phyloP scores from a whole-genome alignment of 2,888 invertebrate genomes.

The Halictus quadricinctus region DNA sequence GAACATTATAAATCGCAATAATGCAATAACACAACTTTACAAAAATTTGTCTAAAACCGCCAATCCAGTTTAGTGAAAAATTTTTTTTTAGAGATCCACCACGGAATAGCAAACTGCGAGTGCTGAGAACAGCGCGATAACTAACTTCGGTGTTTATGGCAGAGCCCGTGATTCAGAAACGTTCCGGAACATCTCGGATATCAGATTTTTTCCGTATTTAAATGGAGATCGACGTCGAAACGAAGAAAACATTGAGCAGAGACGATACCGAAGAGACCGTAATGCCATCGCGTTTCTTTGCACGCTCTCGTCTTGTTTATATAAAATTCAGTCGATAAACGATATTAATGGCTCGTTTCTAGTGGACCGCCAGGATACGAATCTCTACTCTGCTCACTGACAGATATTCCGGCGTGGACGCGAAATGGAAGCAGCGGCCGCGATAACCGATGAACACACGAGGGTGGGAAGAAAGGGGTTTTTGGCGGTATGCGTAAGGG shows the following conservation, averaged over 20 bases:
- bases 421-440: constrained; percentile 42
- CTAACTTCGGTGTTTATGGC: neutral
- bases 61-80: neutral
- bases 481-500: neutral
- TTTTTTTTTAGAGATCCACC: neutral
- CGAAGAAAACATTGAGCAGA: neutral
- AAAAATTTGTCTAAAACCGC: too few relatives aligned
- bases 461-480: neutral
- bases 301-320: neutral
- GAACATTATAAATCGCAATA: too few relatives aligned
- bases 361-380: neutral
- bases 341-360: neutral
- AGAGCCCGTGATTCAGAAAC: neutral
- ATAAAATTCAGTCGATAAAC: constrained; percentile 12
- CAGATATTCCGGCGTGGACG: constrained; percentile 12
- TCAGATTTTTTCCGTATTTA: neutral
- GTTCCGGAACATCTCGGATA: neutral
- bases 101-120: neutral
- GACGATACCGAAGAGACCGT: neutral
- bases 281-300: neutral
- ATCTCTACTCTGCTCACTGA: constrained; percentile 1
- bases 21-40: too few relatives aligned
- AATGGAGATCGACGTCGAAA: neutral
- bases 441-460: constrained; percentile 50
- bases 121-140: neutral